A percentile compares a stretch with the other conserved stretches of the same genome.
Conservation (phyloP, 2,888 invertebrate species). For the Eurois occulta region DNA sequence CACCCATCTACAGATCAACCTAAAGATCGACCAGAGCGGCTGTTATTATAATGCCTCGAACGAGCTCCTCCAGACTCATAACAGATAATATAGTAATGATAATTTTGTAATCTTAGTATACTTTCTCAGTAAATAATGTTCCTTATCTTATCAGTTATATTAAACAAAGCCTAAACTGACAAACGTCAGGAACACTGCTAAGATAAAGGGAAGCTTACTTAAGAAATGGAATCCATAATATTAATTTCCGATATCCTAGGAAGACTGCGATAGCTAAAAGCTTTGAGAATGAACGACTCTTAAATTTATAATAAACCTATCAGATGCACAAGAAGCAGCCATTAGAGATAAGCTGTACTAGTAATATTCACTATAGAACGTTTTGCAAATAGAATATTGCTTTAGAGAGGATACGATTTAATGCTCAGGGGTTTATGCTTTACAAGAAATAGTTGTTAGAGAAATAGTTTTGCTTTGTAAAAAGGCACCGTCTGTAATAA, state of each 20-base stretch:
- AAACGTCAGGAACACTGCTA: background rate
- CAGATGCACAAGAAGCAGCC: slow-evolving; percentile 53
- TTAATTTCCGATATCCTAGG: slow-evolving; percentile 28
- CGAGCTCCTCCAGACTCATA: too few species aligned
- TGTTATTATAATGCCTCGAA: too few species aligned
- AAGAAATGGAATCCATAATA: slow-evolving; percentile 15
- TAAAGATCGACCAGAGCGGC: too few species aligned
- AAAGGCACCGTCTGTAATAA: background rate
- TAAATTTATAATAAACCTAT: slow-evolving; percentile 60
- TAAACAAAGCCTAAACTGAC: background rate
- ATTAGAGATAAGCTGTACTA: slow-evolving; percentile 41
- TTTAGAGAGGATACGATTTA: slow-evolving; percentile 1
- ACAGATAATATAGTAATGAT: too few species aligned
- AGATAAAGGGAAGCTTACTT: background rate
- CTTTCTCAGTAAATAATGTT: background rate
- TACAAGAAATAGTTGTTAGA: background rate
- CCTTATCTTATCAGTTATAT: background rate
- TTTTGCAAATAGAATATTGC: slow-evolving; percentile 46
- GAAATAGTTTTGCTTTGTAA: background rate
- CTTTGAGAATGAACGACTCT: slow-evolving; percentile 38
- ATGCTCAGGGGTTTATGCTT: background rate
- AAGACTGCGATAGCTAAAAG: slow-evolving; percentile 42
- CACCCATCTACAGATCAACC: too few species aligned
- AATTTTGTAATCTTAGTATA: too few species aligned
- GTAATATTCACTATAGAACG: slow-evolving; percentile 36